Evolutionary conservation across 2,113 vertebrate species (phyloP).

Genomic region (Hippolais icterina): DNA sequence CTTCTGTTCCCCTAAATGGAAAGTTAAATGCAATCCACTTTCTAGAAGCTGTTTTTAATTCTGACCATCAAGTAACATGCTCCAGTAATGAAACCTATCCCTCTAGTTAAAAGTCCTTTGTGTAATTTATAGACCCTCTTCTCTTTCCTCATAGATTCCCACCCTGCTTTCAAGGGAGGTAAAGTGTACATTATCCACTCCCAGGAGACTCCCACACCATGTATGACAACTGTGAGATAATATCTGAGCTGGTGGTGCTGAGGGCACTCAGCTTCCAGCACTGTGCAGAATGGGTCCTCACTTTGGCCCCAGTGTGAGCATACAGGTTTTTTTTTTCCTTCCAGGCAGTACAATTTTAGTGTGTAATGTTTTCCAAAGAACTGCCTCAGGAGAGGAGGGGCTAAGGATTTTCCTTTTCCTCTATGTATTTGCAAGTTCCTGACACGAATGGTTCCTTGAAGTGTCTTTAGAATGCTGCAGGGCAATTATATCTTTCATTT

Average conservation of each 20-base stretch:
- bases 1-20: not conserved
- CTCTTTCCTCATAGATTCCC: not conserved
- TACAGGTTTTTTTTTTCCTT: not conserved
- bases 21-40: slow-evolving; percentile 15
- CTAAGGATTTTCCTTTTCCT: not conserved
- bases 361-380: not conserved
- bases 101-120: not conserved
- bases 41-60: slow-evolving; percentile 28
- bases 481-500: not conserved
- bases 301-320: not conserved
- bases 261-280: not conserved
- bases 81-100: not conserved
- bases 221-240: not conserved
- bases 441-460: not conserved
- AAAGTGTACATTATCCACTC: not conserved
- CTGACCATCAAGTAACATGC: not conserved
- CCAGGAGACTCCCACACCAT: not conserved
- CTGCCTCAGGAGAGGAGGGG: not conserved
- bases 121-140: slow-evolving; percentile 5
- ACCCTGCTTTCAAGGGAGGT: not conserved
- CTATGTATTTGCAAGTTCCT: not conserved
- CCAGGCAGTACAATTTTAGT: not conserved
- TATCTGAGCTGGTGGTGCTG: not conserved
- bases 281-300: not conserved
- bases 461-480: not conserved